Percentiles rank a stretch among this genome's conserved stretches.
These are phyloP conservation scores for Leptoteleia sp. DNA, from an alignment of 1,140 invertebrate genomes.

Conservation along the genomic window DNA sequence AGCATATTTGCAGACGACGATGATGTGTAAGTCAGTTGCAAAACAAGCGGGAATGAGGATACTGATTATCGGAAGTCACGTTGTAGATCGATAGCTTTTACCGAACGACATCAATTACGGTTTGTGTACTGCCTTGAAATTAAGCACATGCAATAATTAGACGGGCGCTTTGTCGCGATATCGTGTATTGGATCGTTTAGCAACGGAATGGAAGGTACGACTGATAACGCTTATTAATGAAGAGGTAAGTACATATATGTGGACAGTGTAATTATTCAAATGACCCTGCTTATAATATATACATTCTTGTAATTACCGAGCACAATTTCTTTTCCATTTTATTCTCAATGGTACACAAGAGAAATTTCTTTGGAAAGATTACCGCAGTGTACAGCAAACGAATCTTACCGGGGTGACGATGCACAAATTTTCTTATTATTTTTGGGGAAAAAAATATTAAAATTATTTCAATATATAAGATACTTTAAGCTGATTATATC, in stretches of 20 bases:
- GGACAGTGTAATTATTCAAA: slow-evolving; percentile 51
- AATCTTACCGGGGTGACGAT: too few species aligned
- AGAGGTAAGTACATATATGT: slow-evolving; percentile 44
- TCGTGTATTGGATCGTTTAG: slow-evolving; percentile 65
- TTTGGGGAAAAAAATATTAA: too few species aligned
- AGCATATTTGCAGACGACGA: slow-evolving; percentile 30
- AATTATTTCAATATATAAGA: too few species aligned
- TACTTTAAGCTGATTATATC: too few species aligned
- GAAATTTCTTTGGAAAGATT: too few species aligned
- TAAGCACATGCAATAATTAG: slow-evolving; percentile 67
- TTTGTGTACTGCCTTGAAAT: slow-evolving; percentile 65
- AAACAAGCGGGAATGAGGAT: slow-evolving; percentile 53
- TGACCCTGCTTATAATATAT: slow-evolving; percentile 23
- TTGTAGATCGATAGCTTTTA: slow-evolving; percentile 63
- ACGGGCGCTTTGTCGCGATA: slow-evolving; percentile 64
- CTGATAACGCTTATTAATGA: slow-evolving; percentile 58
- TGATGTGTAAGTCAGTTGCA: slow-evolving; percentile 48
- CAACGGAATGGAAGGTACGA: slow-evolving; percentile 52
- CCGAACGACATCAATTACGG: slow-evolving; percentile 64
- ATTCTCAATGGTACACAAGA: neutral
- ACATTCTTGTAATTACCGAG: slow-evolving; percentile 25
- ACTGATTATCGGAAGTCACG: slow-evolving; percentile 63
- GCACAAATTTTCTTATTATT: too few species aligned
- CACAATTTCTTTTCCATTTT: slow-evolving; percentile 2
- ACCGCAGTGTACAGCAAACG: too few species aligned